Conservation (phyloP, 1,140 invertebrate species). For the Tetragnatha versicolor region DNA sequence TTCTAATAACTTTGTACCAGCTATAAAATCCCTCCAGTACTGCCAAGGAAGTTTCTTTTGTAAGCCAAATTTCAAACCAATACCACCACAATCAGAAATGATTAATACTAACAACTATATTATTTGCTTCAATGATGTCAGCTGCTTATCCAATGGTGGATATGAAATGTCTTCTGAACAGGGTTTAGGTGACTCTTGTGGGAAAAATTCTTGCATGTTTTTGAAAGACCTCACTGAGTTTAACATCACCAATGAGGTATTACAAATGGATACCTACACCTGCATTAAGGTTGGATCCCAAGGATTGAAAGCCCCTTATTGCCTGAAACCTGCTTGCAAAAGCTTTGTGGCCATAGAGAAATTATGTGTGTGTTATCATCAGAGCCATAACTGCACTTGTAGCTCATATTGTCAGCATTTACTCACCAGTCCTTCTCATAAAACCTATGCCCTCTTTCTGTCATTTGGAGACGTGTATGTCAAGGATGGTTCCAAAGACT, state of each 20-base stretch:
- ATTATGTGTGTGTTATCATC: slow-evolving; percentile 26
- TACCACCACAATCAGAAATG: not conserved
- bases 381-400: slow-evolving; percentile 22
- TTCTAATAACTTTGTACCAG: slow-evolving; percentile 28
- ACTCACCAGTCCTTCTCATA: not conserved
- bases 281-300: slow-evolving; percentile 25
- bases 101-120: slow-evolving; percentile 36
- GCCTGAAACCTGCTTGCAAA: slow-evolving; percentile 39
- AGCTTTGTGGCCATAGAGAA: slow-evolving; percentile 43
- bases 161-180: not conserved
- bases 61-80: slow-evolving; percentile 1
- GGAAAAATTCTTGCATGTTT: slow-evolving; percentile 10
- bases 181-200: not conserved
- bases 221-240: slow-evolving; percentile 26
- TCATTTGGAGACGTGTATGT: slow-evolving; percentile 44
- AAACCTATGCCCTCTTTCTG: slow-evolving; percentile 43
- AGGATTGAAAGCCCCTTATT: slow-evolving; percentile 30
- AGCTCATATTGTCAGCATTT: slow-evolving; percentile 27
- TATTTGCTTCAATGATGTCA: slow-evolving; percentile 40
- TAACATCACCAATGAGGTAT: slow-evolving; percentile 41
- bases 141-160: slow-evolving; percentile 27
- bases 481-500: slow-evolving; percentile 10
- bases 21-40: slow-evolving; percentile 28
- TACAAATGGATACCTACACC: slow-evolving; percentile 22
- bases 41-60: slow-evolving; percentile 38